Evolutionary conservation across 2,113 vertebrate genomes (phyloP).

Genomic region (Anas platyrhynchos): DNA sequence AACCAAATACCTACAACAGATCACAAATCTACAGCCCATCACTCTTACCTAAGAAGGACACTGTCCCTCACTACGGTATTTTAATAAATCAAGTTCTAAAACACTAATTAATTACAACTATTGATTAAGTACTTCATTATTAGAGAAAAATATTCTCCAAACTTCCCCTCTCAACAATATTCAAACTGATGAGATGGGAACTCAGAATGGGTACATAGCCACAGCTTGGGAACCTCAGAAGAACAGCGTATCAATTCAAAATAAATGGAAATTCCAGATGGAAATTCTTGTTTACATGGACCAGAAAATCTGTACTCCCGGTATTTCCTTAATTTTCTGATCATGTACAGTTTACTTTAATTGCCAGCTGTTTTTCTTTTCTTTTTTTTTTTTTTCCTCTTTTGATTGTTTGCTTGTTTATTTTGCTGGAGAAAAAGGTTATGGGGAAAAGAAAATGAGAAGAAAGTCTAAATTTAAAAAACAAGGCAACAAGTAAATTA

Average conservation of each 20-base stretch:
- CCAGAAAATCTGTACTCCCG: neutral
- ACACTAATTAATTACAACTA: neutral
- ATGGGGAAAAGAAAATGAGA: rapidly evolving
- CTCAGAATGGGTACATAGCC: neutral
- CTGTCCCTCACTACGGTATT: neutral
- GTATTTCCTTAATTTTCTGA: neutral
- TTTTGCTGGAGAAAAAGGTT: neutral
- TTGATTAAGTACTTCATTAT: neutral
- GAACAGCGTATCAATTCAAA: neutral
- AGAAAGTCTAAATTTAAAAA: neutral
- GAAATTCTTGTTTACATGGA: neutral
- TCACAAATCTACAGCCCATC: neutral
- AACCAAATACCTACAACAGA: neutral
- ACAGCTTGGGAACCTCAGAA: neutral
- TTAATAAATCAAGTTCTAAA: neutral
- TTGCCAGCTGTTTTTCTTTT: neutral
- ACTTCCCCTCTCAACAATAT: rapidly evolving
- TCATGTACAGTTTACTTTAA: neutral
- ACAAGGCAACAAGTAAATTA: neutral
- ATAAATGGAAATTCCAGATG: neutral
- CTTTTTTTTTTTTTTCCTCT: neutral
- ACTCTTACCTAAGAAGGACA: neutral
- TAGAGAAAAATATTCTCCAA: neutral
- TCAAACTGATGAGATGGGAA: neutral
- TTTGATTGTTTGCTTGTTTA: neutral